Evolutionary conservation across 2,797 vertebrate genomes (phyloP).

Genomic region (Fratercula arctica): DNA sequence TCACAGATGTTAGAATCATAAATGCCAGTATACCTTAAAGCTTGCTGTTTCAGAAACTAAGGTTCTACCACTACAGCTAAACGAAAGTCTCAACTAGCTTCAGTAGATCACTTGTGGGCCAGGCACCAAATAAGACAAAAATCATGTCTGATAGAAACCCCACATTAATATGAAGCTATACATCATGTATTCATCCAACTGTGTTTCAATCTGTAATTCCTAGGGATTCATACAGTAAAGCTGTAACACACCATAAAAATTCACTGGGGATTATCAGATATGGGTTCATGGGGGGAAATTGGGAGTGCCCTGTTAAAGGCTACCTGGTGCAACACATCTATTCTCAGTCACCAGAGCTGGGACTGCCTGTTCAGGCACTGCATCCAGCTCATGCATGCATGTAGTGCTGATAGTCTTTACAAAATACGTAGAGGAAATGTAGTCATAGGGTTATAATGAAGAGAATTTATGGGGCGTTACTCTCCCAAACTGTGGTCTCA

Average conservation of each 20-base stretch:
- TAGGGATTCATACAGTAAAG: neutral
- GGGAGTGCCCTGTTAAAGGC: neutral
- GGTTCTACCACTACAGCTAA: neutral
- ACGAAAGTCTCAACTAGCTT: neutral
- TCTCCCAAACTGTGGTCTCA: neutral
- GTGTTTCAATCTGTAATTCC: neutral
- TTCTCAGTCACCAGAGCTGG: neutral
- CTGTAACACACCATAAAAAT: neutral
- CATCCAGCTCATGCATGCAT: neutral
- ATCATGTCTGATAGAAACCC: neutral
- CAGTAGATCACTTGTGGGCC: neutral
- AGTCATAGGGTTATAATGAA: neutral
- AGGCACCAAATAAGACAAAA: neutral
- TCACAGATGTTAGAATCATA: conserved; percentile 7
- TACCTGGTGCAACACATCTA: neutral
- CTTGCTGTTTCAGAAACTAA: conserved; percentile 9
- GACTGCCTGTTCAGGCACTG: neutral
- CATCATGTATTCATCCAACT: neutral
- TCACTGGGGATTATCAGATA: neutral
- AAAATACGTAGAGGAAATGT: neutral
- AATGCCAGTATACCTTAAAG: neutral
- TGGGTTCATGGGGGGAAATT: neutral
- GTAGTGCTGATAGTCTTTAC: neutral
- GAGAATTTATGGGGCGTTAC: neutral
- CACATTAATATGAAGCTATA: neutral